phyloP scores from a whole-genome alignment of 1,140 invertebrate genomes.

The Pristionchus pacificus region DNA sequence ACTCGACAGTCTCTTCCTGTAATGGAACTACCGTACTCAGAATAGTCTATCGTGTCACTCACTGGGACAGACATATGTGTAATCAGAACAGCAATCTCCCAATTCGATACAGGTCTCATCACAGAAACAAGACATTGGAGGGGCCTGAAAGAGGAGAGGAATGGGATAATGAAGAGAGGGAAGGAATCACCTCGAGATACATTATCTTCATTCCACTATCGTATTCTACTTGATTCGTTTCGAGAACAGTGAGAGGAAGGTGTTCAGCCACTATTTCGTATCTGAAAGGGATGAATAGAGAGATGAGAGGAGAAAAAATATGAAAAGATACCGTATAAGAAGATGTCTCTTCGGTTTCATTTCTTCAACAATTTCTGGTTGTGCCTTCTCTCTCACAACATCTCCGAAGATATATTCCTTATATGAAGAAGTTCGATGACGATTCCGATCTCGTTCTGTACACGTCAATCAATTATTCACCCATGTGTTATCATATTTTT shows the following conservation, averaged over 20 bases:
- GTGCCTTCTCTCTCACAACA: not conserved
- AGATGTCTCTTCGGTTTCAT: not conserved
- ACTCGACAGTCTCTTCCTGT: constrained; percentile 40
- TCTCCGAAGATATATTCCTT: not conserved
- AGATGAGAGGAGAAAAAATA: not conserved
- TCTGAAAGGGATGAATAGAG: no score
- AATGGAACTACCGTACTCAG: not conserved
- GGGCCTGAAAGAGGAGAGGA: constrained; percentile 11
- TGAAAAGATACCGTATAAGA: not conserved
- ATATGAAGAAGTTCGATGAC: not conserved
- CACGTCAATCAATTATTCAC: no score
- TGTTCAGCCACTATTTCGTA: not conserved
- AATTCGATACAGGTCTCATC: constrained; percentile 34
- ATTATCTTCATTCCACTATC: not conserved
- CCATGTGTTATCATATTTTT: no score
- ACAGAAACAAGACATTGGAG: constrained; percentile 30
- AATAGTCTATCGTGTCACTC: constrained; percentile 17
- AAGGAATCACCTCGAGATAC: not conserved
- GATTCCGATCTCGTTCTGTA: not conserved
- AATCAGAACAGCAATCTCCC: constrained; percentile 40
- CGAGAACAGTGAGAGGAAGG: not conserved
- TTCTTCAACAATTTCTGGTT: not conserved
- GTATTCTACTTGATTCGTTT: not conserved
- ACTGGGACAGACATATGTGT: constrained; percentile 40
- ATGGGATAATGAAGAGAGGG: no score